These are phyloP conservation scores for Lithophane ornitopus DNA, from an alignment of 2,888 invertebrate genomes.

Conservation along the genomic window DNA sequence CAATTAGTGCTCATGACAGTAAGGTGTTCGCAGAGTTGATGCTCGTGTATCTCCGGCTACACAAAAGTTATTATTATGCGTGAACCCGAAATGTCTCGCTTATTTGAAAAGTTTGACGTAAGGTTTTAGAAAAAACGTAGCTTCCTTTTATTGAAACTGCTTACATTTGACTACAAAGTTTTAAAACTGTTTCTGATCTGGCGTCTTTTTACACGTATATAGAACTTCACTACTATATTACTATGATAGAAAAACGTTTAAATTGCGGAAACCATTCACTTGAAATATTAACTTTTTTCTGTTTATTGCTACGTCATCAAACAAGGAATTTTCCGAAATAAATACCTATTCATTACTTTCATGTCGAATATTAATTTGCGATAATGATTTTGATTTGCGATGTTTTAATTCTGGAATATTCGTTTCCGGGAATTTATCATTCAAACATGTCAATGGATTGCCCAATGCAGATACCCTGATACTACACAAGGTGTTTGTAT, in stretches of 20 bases:
- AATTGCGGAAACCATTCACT: conserved; percentile 2
- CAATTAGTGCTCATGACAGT: conserved; percentile 5
- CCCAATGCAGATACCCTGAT: conserved; percentile 1
- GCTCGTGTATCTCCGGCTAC: conserved; percentile 8
- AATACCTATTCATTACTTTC: conserved; percentile 5
- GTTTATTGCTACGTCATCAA: neutral
- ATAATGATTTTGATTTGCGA: no score
- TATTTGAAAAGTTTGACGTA: conserved; percentile 17
- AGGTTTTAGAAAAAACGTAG: neutral
- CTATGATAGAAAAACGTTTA: neutral
- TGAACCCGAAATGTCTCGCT: conserved; percentile 1
- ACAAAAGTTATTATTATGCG: conserved; percentile 29
- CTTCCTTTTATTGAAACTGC: neutral
- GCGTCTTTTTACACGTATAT: neutral
- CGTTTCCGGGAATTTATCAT: neutral
- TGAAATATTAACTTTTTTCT: conserved; percentile 8
- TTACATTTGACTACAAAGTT: neutral
- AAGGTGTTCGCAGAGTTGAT: conserved; percentile 39
- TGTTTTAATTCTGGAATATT: neutral
- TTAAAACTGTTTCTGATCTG: neutral
- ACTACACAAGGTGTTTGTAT: conserved; percentile 58
- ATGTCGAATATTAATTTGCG: neutral
- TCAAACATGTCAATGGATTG: neutral
- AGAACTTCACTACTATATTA: neutral
- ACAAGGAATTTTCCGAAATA: conserved; percentile 12